A percentile compares a stretch with the other conserved stretches of the same genome.
Conservation (phyloP, 2,888 invertebrate genomes). For the Trypoxylon attenuatum region DNA sequence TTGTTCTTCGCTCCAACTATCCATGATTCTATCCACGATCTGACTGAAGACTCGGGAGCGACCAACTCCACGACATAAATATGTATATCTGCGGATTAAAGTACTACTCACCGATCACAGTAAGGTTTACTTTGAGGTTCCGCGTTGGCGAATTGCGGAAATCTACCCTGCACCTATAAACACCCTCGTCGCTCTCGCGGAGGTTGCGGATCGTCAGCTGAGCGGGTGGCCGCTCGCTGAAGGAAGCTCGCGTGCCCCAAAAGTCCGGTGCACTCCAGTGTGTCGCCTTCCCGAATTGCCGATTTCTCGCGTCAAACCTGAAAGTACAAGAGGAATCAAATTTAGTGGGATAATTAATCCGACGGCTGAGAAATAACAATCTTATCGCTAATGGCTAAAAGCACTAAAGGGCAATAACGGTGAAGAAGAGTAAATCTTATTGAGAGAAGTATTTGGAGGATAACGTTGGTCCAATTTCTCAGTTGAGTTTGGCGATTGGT, state of each 20-base stretch:
- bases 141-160: slow-evolving; percentile 84
- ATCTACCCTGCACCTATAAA: slow-evolving; percentile 84
- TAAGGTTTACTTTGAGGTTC: slow-evolving; percentile 84
- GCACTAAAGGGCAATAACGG: no score
- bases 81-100: no score
- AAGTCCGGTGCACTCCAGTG: slow-evolving; percentile 78
- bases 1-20: no score
- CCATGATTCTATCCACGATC: no score
- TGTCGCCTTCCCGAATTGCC: slow-evolving; percentile 77
- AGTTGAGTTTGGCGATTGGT: slow-evolving; percentile 59
- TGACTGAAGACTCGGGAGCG: no score
- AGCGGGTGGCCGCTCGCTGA: slow-evolving; percentile 77
- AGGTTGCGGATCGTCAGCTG: slow-evolving; percentile 74
- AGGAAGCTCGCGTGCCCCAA: slow-evolving; percentile 78
- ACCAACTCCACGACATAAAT: no score
- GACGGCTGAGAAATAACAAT: no score
- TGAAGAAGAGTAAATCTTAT: slow-evolving; percentile 2
- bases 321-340: no score
- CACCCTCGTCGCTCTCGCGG: slow-evolving; percentile 79
- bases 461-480: slow-evolving; percentile 54
- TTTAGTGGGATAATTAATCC: no score
- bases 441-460: slow-evolving; percentile 3
- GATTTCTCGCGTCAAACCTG: slow-evolving; percentile 80
- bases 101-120: slow-evolving; percentile 82
- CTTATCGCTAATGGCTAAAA: no score